Evolutionary conservation across 2,113 vertebrate genomes (phyloP), one percentile per base, ranked within the genome.

Genomic region (Helogale parvula): DNA sequence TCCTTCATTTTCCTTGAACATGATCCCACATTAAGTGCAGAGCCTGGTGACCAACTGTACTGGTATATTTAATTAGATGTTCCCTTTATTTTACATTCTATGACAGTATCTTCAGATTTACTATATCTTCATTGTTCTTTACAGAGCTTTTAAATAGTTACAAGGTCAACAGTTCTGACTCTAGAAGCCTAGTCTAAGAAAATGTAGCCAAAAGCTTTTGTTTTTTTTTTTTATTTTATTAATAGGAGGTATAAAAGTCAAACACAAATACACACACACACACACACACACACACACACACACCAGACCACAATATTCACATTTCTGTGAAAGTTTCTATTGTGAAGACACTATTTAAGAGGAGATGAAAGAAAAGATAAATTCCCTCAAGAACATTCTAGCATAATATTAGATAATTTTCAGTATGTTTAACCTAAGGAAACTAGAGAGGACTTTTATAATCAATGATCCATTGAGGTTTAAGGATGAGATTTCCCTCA

Each of bases 401-500:
- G 80, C 12, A 90, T 93, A 90, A 86, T 57, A 83, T 79, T 60
- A 41, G 27, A 82, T 23, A 17, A 60, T 87, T 93, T 96, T 87
- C 52, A 52, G 47, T 66, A 90, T 90, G 80, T 50, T 41, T 93
- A 93, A 93, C 50, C 9, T 72, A 92, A 94, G 66, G 74, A 54
- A 96, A 85, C n/a, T 57, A 90, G 29, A 89, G 5, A 66, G 25
- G 50, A 93, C 41, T 86, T 89, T 86, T 81, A 86, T 47, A 81
- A 86, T 90, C 63, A 92, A 86, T 83, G 60, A 93, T 86, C 50
- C 27, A 79, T 50, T 90, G 71, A 94, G 19, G 27, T 90, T 86
- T 95, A 94, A 92, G 74, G 66, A 83, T 23, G 87, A 92, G 29
- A 90, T 90, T 88, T 79, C 25, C 68, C 69, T 96, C 57, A 60